Evolutionary conservation across 2,113 vertebrate species (phyloP), one percentile per base, ranked within the genome.

Genomic region (Budorcas taxicolor): DNA sequence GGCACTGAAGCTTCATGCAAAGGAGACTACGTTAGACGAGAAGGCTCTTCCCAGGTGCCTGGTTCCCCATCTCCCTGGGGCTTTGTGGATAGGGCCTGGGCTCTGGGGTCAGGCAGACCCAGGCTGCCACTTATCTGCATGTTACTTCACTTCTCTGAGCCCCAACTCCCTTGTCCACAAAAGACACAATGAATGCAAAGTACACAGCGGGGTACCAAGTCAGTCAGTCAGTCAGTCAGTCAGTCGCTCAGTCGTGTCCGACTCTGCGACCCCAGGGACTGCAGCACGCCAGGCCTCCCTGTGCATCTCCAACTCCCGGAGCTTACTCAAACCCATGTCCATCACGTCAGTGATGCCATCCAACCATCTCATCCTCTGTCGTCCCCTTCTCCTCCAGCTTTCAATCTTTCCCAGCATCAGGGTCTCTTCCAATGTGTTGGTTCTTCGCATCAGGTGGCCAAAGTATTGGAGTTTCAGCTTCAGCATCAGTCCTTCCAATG

Each of bases 71-170:
- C 57, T 80, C 33, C 16, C 16, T 19, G n/a, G n/a, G 64, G 57
- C 43, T 91, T 74, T 8, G 15, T 21, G 67, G 23, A 67, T 43
- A 91, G 25, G 21, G 17, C 36, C 57, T 78, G 71, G 74, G 85
- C 64, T 84, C 27, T 9, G 2, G 86, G 36, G 21, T 87, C 36
- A 78, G 33, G 45, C 19, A 55, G 36, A 53, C 31, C 14, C 25
- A 21, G 58, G 33, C 3, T 87, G 84, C 78, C 10, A 50, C 1
- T 12, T 23, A 76, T 47, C 52, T 87, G 19, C 21, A 84, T 62
- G 31, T 84, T 19, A 29, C 57, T 92, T 71, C 12, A 43, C 58
- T 43, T 92, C n/a, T 94, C 91, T 88, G 94, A 82, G 33, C 9
- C 53, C 64, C 23, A 3, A 27, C 7, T n/a, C 92, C 31, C 31